Base-by-base conservation (phyloP, 2,888 invertebrate species). In the Rhorus exstirpatorius region DNA sequence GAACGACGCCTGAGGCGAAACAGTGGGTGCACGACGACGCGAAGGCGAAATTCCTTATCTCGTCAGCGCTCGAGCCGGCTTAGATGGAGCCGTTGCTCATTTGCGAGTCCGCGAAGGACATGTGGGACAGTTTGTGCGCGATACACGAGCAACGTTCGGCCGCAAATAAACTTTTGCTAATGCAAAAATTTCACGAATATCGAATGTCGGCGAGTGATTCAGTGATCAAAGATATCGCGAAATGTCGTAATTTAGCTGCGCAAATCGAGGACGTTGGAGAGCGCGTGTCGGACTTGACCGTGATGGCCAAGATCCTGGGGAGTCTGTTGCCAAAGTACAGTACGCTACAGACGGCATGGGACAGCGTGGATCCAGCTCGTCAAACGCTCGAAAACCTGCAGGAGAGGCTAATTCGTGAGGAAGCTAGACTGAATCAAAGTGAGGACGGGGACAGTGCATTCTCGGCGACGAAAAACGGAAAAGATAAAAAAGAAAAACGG, bases 11-110 rank as follows among this genome's bases (percentile, higher is more conserved):
- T 10, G 77, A 51, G 19, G 31, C 67, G 19, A 67, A 35, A 19
- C 31, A 61, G 53, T 84, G 80, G 84, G 58, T 80, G 31, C 79
- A 71, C 17, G 82, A 83, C 31, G 51, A 84, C 46, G 79, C 83
- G 1, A 84, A 68, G 46, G 81, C 84, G 12, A 84, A 65, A 65
- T 85, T 67, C 38, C 31, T 84, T 17, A 85, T 86, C 35, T 83
- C 85, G 49, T 84, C 82, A 41, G 35, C 79, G 55, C 49, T 86
- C 19, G 83, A 85, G 31, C 46, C 71, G n/a, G 44, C 72, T n/a
- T 81, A 85, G 55, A 8, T 81, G n/a, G 81, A 84, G 55, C 71
- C 58, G 35, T 35, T 85, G 46, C 60, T 84, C 3, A 55, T 63
- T 21, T 83, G 85, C 19, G 38, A 61, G 12, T 79, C 76, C 1